Base-by-base conservation (phyloP, 2,113 vertebrate genomes). In the Nyctereutes procyonoides region DNA sequence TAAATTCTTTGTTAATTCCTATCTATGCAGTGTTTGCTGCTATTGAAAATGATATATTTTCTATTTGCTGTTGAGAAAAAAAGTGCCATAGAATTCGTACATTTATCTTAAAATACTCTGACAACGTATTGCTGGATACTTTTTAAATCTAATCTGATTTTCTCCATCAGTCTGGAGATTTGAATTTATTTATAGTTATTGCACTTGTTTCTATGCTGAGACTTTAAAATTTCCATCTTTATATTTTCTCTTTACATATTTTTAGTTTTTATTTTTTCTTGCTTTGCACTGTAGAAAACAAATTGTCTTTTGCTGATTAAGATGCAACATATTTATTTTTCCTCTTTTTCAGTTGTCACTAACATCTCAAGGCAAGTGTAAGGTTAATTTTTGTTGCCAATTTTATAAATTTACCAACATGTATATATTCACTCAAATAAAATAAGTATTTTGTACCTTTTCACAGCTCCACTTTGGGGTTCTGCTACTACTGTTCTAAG, bases 71-170 rank as follows among this genome's bases (percentile, higher is more conserved):
- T 62, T 65, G 73, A 80, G 58, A 58, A 93, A 71, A 71, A 69
- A 67, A 32, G 8, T 87, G 24, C 11, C 11, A 20, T 20, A 58
- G 9, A 71, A 69, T 79, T 79, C n/a, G 24, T 65, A 85, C 43
- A 16, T 20, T 55, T 90, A 73, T 90, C 84, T 74, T 96, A 62
- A 19, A 35, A 85, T 93, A 9, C 17, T 87, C 63, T 96, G 71
- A 90, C 32, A 93, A 28, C 19, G 9, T 63, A n/a, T 73, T 85
- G 62, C 28, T 90, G 28, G 73, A 73, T 81, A 48, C 22, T 79
- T 79, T 71, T 80, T 48, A 56, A 85, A 30, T 90, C 28, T 35
- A 63, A 63, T 88, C 48, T 74, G 22, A 9, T 90, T 22, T 4
- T 91, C 43, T 85, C 85, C 28, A 8, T 53, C 60, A 71, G 71